Evolutionary conservation across 2,888 invertebrate genomes (phyloP).

Genomic region (Anaspis maculata): DNA sequence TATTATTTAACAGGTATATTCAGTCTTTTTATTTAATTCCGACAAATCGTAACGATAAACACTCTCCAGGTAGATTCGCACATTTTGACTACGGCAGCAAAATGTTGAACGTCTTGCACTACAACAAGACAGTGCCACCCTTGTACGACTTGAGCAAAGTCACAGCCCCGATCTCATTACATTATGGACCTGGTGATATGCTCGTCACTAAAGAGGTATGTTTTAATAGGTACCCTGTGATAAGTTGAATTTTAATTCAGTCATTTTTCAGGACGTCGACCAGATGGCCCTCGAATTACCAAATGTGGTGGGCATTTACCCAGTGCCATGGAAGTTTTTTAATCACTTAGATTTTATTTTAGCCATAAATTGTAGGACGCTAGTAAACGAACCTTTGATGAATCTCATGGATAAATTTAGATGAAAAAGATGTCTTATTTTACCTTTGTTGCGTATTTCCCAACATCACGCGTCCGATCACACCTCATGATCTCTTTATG

Average conservation of each 20-base stretch:
- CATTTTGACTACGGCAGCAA: slow-evolving; percentile 21
- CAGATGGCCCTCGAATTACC: slow-evolving; percentile 47
- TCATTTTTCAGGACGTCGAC: slow-evolving; percentile 56
- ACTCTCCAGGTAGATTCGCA: slow-evolving; percentile 22
- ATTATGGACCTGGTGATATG: slow-evolving; percentile 47
- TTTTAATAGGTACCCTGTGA: too few relatives aligned
- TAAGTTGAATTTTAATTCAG: too few relatives aligned
- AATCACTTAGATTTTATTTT: slow-evolving; percentile 66
- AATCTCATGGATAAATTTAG: slow-evolving; percentile 44
- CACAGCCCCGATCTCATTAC: slow-evolving; percentile 45
- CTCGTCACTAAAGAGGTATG: slow-evolving; percentile 45
- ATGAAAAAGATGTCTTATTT: too few relatives aligned
- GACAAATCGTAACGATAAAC: too few relatives aligned
- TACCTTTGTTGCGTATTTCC: too few relatives aligned
- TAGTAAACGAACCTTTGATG: slow-evolving; percentile 52
- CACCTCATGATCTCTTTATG: too few relatives aligned
- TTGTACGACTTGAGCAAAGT: slow-evolving; percentile 38
- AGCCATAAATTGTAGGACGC: slow-evolving; percentile 51
- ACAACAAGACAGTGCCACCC: slow-evolving; percentile 17
- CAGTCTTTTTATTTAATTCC: neutral
- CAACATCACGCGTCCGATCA: too few relatives aligned
- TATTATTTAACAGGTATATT: slow-evolving; percentile 30
- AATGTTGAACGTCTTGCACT: slow-evolving; percentile 19
- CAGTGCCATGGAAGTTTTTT: slow-evolving; percentile 49
- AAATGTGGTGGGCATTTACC: slow-evolving; percentile 48